Evolutionary conservation across 2,888 invertebrate genomes (phyloP).

Genomic region (Macropis europaea): DNA sequence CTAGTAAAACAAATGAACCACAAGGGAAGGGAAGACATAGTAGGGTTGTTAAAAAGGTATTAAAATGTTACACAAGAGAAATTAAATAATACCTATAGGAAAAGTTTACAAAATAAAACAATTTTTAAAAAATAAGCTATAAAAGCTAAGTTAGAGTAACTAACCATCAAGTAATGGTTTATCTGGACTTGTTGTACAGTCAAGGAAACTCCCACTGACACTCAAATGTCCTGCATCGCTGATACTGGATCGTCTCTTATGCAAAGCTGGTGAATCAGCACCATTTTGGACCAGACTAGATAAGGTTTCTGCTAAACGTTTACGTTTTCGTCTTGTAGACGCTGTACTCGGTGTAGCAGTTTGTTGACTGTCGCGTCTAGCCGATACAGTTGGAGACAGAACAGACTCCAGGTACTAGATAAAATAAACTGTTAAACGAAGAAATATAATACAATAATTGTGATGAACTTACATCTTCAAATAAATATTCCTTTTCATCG

Average conservation of each 20-base stretch:
- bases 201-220: conserved; percentile 93
- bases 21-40: conserved; percentile 66
- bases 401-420: conserved; percentile 81
- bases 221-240: conserved; percentile 92
- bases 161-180: conserved; percentile 80
- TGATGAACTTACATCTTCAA: conserved; percentile 87
- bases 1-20: conserved; percentile 61
- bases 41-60: conserved; percentile 22
- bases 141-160: conserved; percentile 23
- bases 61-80: neutral
- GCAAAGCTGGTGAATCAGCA: conserved; percentile 81
- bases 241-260: conserved; percentile 92
- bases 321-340: conserved; percentile 88
- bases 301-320: conserved; percentile 85
- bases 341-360: conserved; percentile 80
- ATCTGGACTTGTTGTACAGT: conserved; percentile 92
- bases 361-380: conserved; percentile 82
- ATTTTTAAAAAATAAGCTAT: neutral
- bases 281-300: conserved; percentile 82
- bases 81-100: neutral
- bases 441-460: neutral
- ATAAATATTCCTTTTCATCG: conserved; percentile 93
- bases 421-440: conserved; percentile 29
- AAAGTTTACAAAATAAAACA: neutral
- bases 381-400: conserved; percentile 78